Conservation (phyloP, 2,113 vertebrate species). For the Pyxicephalus adspersus region DNA sequence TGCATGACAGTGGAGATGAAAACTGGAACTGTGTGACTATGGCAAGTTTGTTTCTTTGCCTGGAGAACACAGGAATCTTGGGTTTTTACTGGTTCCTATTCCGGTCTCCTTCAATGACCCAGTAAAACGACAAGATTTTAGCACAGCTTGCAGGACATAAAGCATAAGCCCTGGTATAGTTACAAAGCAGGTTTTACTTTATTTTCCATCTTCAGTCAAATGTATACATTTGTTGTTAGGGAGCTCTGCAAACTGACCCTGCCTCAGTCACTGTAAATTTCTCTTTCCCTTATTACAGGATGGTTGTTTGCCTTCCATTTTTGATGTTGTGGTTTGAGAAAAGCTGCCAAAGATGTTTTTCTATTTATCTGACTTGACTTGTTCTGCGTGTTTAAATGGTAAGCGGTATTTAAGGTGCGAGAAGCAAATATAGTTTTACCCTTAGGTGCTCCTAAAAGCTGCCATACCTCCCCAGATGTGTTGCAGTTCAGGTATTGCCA, state of each 20-base stretch:
- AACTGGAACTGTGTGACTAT: no score
- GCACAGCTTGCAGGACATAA: no score
- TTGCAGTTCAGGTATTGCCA: constrained; percentile 85
- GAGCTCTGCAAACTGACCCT: neutral
- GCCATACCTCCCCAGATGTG: constrained; percentile 75
- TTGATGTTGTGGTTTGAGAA: constrained; percentile 67
- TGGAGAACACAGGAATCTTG: no score
- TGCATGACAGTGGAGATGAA: no score
- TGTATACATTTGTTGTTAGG: no score
- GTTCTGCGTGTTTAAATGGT: constrained; percentile 59
- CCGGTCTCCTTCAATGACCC: no score
- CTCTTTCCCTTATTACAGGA: constrained; percentile 53
- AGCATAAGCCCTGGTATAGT: no score
- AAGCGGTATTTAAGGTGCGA: constrained; percentile 59
- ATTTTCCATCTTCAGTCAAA: no score
- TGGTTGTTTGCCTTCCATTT: constrained; percentile 64
- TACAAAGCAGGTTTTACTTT: no score
- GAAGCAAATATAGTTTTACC: constrained; percentile 72
- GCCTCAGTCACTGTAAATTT: constrained; percentile 65
- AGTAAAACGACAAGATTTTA: no score
- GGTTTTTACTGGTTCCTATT: no score
- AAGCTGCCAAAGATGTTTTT: constrained; percentile 66
- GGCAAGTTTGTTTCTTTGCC: no score
- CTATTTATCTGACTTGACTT: constrained; percentile 60
- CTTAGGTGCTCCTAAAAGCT: constrained; percentile 80